These are phyloP conservation scores for Coracias cyanogaster DNA, from an alignment of 2,797 vertebrate species.

Conservation along the genomic window DNA sequence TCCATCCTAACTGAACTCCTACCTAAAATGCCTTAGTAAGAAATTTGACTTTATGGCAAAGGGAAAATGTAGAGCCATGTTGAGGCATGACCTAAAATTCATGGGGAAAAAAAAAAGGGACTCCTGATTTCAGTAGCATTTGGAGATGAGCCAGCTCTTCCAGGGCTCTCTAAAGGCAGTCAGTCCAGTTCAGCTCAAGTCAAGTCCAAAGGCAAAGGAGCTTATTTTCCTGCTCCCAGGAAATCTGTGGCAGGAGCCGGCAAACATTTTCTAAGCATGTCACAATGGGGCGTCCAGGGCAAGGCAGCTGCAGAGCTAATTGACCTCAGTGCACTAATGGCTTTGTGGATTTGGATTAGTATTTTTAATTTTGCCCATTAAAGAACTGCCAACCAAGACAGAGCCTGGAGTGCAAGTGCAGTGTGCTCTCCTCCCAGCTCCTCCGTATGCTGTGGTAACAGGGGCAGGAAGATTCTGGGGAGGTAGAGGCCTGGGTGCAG, in stretches of 20 bases:
- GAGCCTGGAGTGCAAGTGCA: neutral
- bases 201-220: neutral
- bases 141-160: neutral
- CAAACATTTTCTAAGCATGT: neutral
- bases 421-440: neutral
- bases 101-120: neutral
- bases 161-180: neutral
- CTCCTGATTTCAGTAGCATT: neutral
- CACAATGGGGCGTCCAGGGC: accelerated
- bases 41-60: neutral
- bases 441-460: neutral
- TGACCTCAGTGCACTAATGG: neutral
- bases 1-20: neutral
- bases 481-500: neutral
- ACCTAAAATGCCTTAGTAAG: neutral
- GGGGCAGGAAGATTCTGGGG: neutral
- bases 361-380: neutral
- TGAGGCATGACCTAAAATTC: neutral
- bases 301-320: constrained; percentile 24
- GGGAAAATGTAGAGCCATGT: neutral
- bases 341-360: neutral
- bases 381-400: neutral
- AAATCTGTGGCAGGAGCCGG: neutral
- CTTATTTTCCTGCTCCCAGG: neutral
- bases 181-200: neutral